Evolutionary conservation across 2,797 vertebrate genomes (phyloP).

Genomic region (Cirrhinus mrigala): DNA sequence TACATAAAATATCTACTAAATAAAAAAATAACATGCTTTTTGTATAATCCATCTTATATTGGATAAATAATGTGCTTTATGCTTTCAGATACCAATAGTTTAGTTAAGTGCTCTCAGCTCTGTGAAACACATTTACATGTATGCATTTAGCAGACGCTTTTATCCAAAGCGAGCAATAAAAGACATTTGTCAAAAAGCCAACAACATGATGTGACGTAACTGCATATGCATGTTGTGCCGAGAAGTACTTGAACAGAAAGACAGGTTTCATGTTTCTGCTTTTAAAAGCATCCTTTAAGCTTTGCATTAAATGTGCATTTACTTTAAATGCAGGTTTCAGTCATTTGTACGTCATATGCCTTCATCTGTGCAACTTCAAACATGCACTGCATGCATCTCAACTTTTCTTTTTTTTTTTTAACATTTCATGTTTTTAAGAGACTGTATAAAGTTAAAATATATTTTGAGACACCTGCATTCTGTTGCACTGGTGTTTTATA

Average conservation of each 20-base stretch:
- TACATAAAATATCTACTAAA: no score
- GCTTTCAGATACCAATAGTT: background rate
- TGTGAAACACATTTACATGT: background rate
- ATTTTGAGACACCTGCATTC: no score
- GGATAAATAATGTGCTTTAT: background rate
- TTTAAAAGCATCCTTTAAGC: background rate
- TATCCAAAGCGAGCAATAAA: no score
- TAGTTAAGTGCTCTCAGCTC: background rate
- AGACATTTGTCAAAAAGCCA: no score
- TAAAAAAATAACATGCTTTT: background rate
- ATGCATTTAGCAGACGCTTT: no score
- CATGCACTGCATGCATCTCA: background rate
- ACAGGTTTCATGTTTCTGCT: background rate
- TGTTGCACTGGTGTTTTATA: no score
- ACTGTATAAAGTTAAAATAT: no score
- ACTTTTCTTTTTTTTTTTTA: no score
- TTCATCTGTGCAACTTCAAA: background rate
- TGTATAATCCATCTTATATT: background rate
- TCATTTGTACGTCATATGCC: background rate
- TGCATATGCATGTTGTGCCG: background rate
- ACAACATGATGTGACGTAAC: background rate
- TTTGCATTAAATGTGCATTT: background rate
- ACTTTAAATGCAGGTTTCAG: background rate
- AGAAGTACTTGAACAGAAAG: background rate
- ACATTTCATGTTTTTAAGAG: background rate